A percentile compares a stretch with the other conserved stretches of the same genome.
These are phyloP conservation scores for Drosophila mimica DNA, from an alignment of 2,888 invertebrate genomes.

Conservation along the genomic window DNA sequence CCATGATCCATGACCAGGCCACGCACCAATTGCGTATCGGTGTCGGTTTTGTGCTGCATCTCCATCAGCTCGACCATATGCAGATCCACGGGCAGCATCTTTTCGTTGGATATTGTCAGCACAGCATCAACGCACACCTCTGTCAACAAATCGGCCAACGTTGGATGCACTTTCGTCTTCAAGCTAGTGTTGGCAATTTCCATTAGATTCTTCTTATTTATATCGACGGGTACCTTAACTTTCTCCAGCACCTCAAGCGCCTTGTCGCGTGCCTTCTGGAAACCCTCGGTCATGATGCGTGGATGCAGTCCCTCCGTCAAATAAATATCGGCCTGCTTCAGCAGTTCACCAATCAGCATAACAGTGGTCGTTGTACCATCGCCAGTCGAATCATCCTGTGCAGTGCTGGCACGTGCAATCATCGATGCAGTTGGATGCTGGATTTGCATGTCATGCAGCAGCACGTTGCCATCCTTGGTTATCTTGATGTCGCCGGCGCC, in stretches of 20 bases:
- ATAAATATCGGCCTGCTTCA: conserved; percentile 98
- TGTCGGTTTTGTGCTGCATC: conserved; percentile 97
- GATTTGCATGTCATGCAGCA: conserved; percentile 99
- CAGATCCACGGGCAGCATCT: conserved; percentile 89
- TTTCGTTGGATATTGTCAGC: conserved; percentile 89
- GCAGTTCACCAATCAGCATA: conserved; percentile 96
- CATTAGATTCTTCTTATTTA: conserved; percentile 89
- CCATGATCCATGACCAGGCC: conserved; percentile 99
- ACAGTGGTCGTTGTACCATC: conserved; percentile 99
- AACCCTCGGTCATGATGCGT: conserved; percentile 96
- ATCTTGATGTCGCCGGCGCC: conserved; percentile 99
- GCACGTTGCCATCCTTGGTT: conserved; percentile 99
- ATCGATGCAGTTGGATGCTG: conserved; percentile 99
- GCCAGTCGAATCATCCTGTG: conserved; percentile 99
- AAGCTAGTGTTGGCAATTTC: conserved; percentile 96
- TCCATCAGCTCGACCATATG: conserved; percentile 99
- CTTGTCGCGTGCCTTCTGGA: conserved; percentile 94
- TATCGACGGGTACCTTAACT: conserved; percentile 92
- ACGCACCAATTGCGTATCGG: conserved; percentile 92
- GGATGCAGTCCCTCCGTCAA: conserved; percentile 97
- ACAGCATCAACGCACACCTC: conserved; percentile 97
- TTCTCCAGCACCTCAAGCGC: conserved; percentile 94
- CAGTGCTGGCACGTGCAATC: conserved; percentile 98
- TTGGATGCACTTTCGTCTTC: conserved; percentile 94
- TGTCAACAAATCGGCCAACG: conserved; percentile 95